Evolutionary conservation across 1,140 invertebrate genomes (phyloP), one percentile per base, ranked within the genome.

Genomic region (Drosophila cardini): DNA sequence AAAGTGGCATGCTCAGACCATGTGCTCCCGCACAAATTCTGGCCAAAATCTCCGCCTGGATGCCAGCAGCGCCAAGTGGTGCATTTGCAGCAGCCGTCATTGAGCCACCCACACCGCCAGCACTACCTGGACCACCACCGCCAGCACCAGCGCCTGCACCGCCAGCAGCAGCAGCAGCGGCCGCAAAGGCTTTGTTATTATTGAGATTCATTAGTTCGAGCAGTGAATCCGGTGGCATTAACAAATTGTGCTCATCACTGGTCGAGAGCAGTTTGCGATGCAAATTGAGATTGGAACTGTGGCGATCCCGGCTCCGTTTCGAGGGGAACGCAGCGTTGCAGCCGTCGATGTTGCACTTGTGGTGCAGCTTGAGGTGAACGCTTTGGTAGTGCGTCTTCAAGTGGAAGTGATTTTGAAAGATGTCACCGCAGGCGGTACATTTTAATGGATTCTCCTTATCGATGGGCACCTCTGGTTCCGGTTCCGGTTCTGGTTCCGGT

Each of bases 311-410:
- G 73, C 96, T 98, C 52, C 97, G 93, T 91, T 98, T 99, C 0
- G 98, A 98, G n/a, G 97, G 97, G 90, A 99, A 99, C 0, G 97
- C 96, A 0, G 98, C 98, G 91, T 97, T 97, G 91, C 98, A 99
- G n/a, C 98, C 98, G 70, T 98, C 97, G 2, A 99, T 96, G 71
- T 96, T 98, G 93, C 98, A 99, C 85, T 97, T 97, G 92, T 99
- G 98, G 96, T 98, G 98, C 64, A 99, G 92, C 92, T 99, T 99
- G 43, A 99, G 94, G 93, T 99, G 98, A 0, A 98, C 97, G 92
- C 97, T 98, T 93, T 98, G 97, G 92, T 98, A 99, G 90, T 99
- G 98, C 0, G 97, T 97, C 92, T 98, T 98, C 0, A 98, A 95
- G n/a, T 96, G 96, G 87, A 98, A 99, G 86, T 98, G 96, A 87